Evolutionary conservation across 2,888 invertebrate species (phyloP), one percentile per base, ranked within the genome.

Genomic region (Phasia obesa): DNA sequence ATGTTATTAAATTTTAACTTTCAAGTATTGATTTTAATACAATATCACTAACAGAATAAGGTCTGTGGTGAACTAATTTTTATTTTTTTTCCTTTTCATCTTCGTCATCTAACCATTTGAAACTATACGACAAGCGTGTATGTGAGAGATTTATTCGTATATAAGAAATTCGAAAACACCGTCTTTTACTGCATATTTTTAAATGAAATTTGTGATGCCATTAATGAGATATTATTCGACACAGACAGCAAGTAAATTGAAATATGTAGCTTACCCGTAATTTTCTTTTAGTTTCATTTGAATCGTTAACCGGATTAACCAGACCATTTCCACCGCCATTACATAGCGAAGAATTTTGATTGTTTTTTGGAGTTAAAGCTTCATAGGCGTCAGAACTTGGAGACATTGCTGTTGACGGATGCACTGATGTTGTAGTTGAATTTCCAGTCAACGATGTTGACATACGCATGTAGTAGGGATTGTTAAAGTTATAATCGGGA

Each of bases 331-430:
- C 73, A 47, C 71, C 81, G 76, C 74, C 86, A 85, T 77, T 86
- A 84, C 87, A 87, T 84, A 87, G 84, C 86, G 86, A 87, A 59
- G 87, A 87, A 87, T 86, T 88, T 78, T 88, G 86, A 81, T 86
- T 86, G 85, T 87, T 88, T 82, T 86, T 88, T 74, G 88, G 87
- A 85, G 88, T 88, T 81, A 87, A 85, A 85, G 88, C 88, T 86
- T 88, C 89, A 70, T 87, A 88, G 82, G 86, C 86, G 71, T 80
- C 76, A 11, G 80, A 74, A 23, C 73, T 76, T 19, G 76, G 76
- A 38, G 84, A 80, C 69, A 73, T 69, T 38, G 65, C 65, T 70
- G 62, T 60, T 67, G 79, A 35, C 5, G 35, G 73, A 31, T 73
- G 71, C 11, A 31, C 73, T 21, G 70, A 19, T 25, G 60, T 47